These are phyloP conservation scores for Harpalus rufipes DNA, from an alignment of 2,888 invertebrate genomes.

Conservation along the genomic window DNA sequence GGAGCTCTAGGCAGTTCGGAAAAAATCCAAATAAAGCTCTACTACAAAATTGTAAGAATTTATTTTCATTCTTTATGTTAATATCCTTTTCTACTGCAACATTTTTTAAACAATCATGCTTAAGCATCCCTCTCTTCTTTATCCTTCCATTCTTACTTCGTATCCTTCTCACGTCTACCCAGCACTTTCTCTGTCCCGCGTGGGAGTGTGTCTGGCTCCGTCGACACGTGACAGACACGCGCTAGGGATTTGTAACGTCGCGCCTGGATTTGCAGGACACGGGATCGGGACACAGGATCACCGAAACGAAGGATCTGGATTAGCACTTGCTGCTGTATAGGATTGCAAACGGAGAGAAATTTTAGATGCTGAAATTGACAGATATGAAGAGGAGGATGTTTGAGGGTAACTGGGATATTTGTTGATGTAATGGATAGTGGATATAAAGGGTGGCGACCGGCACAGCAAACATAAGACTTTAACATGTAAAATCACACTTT, in stretches of 20 bases:
- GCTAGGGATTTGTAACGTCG: constrained; percentile 59
- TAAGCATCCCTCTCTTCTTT: background rate
- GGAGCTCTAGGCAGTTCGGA: too few species aligned
- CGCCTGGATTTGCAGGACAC: constrained; percentile 53
- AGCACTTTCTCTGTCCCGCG: constrained; percentile 10
- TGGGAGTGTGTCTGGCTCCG: constrained; percentile 6
- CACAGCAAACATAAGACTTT: too few species aligned
- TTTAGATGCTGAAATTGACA: background rate
- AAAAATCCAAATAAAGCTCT: too few species aligned
- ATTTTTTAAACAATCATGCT: background rate
- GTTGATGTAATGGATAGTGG: background rate
- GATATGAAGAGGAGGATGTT: background rate
- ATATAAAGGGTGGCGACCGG: too few species aligned
- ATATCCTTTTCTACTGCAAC: background rate
- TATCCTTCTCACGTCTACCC: constrained; percentile 26
- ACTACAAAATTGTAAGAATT: too few species aligned
- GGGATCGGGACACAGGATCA: background rate
- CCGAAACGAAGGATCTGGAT: constrained; percentile 1
- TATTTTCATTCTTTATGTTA: background rate
- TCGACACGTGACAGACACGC: constrained; percentile 59
- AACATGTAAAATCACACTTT: too few species aligned
- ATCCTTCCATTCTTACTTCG: constrained; percentile 6
- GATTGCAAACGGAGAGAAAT: background rate
- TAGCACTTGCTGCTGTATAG: constrained; percentile 2
- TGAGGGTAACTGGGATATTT: background rate